phyloP scores from a whole-genome alignment of 2,888 invertebrate genomes.

The Sinelater perroti region DNA sequence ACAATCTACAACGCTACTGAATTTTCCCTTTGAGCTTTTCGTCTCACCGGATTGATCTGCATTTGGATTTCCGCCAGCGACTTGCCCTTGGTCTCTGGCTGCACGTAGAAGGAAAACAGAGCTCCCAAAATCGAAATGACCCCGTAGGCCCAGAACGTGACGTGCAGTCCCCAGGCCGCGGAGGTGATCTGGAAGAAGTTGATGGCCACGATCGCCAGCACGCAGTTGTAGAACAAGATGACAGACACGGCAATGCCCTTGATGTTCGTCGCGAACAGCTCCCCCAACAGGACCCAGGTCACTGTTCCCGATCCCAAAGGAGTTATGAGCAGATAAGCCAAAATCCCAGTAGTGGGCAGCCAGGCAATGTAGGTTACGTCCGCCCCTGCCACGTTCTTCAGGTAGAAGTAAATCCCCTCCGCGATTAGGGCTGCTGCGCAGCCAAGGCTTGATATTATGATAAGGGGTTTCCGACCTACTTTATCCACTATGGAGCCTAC shows the following conservation, averaged over 20 bases:
- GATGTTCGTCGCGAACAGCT: conserved; percentile 71
- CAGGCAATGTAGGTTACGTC: conserved; percentile 60
- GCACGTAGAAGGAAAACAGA: conserved; percentile 64
- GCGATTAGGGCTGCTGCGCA: conserved; percentile 64
- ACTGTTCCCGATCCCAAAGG: conserved; percentile 69
- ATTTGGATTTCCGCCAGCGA: conserved; percentile 69
- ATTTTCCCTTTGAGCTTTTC: no score
- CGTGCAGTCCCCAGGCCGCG: conserved; percentile 66
- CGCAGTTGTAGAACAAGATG: conserved; percentile 66
- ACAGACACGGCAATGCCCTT: conserved; percentile 69
- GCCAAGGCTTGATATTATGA: conserved; percentile 65
- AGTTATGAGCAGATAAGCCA: conserved; percentile 68
- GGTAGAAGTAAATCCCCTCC: conserved; percentile 65
- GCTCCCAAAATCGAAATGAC: conserved; percentile 66
- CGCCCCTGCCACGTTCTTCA: conserved; percentile 60
- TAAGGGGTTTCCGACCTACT: conserved; percentile 65
- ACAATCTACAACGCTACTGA: no score
- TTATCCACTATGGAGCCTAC: conserved; percentile 59
- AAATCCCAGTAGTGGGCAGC: conserved; percentile 65
- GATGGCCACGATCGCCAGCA: conserved; percentile 66
- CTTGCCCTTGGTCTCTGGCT: conserved; percentile 72
- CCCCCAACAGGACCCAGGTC: conserved; percentile 70
- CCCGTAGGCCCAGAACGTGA: conserved; percentile 69
- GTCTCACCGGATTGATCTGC: no score
- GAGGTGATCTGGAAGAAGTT: conserved; percentile 68